Conservation (phyloP, 2,888 invertebrate species). For the Gryllus longicercus region DNA sequence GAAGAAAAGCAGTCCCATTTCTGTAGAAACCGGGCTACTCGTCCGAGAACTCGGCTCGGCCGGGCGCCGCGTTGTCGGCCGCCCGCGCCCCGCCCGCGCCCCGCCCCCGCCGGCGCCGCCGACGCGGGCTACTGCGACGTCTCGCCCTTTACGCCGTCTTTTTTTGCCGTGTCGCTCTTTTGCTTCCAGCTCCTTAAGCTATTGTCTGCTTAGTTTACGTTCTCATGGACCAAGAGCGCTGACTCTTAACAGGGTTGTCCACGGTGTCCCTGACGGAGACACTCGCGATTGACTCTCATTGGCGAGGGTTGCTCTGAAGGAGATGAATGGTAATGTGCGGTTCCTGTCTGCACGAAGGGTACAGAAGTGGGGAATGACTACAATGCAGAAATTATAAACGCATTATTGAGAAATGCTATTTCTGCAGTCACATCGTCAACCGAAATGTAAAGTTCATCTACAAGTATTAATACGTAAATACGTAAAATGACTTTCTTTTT, state of each 20-base stretch:
- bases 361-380: no score
- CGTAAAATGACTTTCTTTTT: no score
- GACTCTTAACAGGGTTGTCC: conserved; percentile 1
- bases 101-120: neutral
- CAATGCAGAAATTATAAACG: no score
- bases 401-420: no score
- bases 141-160: neutral
- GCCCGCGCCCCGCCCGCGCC: neutral
- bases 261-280: neutral
- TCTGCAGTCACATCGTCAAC: no score
- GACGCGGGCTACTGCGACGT: neutral
- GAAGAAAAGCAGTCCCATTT: conserved; percentile 35
- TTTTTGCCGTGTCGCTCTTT: conserved; percentile 26
- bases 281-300: no score
- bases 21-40: conserved; percentile 32
- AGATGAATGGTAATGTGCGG: no score
- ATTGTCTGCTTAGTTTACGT: conserved; percentile 29
- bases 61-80: neutral
- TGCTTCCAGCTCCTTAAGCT: conserved; percentile 26
- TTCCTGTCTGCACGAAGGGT: no score
- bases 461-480: no score
- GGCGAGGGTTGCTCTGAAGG: no score
- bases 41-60: conserved; percentile 31
- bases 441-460: no score
- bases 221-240: conserved; percentile 26